A percentile compares a stretch with the other conserved stretches of the same genome.
phyloP scores from a whole-genome alignment of 2,113 vertebrate species.

The Hyla sarda region DNA sequence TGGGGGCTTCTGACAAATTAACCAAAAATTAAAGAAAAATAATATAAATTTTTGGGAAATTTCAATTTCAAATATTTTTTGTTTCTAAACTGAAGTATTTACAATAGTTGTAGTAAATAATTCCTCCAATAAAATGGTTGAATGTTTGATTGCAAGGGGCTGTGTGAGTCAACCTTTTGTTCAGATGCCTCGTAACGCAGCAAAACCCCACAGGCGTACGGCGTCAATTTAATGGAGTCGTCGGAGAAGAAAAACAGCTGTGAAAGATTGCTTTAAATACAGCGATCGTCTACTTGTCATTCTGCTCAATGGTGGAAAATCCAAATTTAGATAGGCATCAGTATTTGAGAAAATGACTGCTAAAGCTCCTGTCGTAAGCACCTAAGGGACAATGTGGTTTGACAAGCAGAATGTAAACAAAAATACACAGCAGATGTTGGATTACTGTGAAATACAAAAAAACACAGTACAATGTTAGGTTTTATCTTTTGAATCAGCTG shows the following conservation, averaged over 20 bases:
- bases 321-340: conserved; percentile 83
- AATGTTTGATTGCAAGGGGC: conserved; percentile 65
- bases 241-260: conserved; percentile 78
- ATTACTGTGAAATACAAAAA: conserved; percentile 72
- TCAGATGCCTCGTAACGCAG: conserved; percentile 65
- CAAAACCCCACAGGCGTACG: conserved; percentile 75
- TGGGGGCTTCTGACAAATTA: conserved; percentile 59
- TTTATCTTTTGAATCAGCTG: neutral
- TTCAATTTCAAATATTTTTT: neutral
- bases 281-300: conserved; percentile 89
- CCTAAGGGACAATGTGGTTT: conserved; percentile 75
- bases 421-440: conserved; percentile 77
- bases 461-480: neutral
- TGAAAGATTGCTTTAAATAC: conserved; percentile 89
- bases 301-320: conserved; percentile 78
- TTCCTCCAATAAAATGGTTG: conserved; percentile 60
- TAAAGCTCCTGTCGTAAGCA: conserved; percentile 80
- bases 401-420: conserved; percentile 77
- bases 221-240: conserved; percentile 84
- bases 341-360: conserved; percentile 88
- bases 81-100: conserved; percentile 48
- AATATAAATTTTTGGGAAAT: neutral
- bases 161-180: conserved; percentile 72
- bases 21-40: conserved; percentile 60
- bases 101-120: conserved; percentile 61